Base-by-base conservation (phyloP, 2,113 vertebrate genomes). In the Oreochromis aureus region DNA sequence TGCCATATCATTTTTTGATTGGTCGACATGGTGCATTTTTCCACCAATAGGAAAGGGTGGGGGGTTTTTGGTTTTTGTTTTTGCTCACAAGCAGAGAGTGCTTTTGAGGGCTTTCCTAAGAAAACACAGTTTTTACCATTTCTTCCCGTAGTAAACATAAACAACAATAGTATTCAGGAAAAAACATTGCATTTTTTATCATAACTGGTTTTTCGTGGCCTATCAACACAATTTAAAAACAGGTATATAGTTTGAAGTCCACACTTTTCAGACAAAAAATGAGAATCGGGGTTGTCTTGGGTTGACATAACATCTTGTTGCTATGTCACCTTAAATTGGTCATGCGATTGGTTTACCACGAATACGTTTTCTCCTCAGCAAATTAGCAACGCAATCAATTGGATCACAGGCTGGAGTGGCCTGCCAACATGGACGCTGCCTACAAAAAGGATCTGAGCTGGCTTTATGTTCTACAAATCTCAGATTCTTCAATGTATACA, bases 31-130 rank as follows among this genome's bases (percentile, higher is more conserved):
- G 24, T 32, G 16, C 27, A 36, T 34, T 34, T 34, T 34, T 6
- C 34, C 34, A 34, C 34, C 34, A 34, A 34, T 34, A 34, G 34
- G 34, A 34, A 34, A 34, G 34, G 34, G 34, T 32, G 32, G 32
- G 7, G 7, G 34, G 8, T 36, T 36, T 36, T 0, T 0, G 1
- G 3, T 0, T 6, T 59, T 59, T 61, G 58, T 10, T 32, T 59
- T 32, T 61, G 27, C 27, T 61, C 27, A 32, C 58, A 32, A 61
- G 15, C 0, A 1, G 58, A 18, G 27, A 61, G 15, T 18, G 27
- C 58, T 61, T 61, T 32, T 32, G 27, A 32, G 27, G 27, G 15
- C 58, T 61, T 32, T 61, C 27, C 27, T 32, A 32, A 61, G 58
- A 18, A 61, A 61, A 61, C 10, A 8, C 58, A 32, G 8, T 32